Base-by-base conservation (phyloP, 2,797 vertebrate species). In the Podarcis siculus region DNA sequence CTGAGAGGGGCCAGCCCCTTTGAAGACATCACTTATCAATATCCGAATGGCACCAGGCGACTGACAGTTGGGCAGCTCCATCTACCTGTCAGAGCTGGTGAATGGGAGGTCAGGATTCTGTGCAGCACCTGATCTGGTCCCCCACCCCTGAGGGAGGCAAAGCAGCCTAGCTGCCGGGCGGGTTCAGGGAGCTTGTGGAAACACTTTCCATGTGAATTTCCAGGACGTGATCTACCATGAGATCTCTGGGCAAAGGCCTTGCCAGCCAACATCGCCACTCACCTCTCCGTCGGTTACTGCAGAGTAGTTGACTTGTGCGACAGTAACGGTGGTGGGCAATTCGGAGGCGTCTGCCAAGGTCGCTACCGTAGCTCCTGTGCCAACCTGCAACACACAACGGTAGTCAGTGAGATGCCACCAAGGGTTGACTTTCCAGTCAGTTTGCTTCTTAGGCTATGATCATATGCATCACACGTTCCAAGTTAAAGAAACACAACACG, bases 261-360 rank as follows among this genome's bases (percentile, higher is more conserved):
- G 42, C 15, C 13, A 17, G n/a, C 3, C 27, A 32, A 17, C 32
- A 17, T 19, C 13, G 10, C 8, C 71, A 37, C 97, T 97, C 97
- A 99, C 98, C 98, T 99, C 99, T 92, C 98, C 98, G 58, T 99
- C 98, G 2, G 97, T 96, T 64, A 99, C 98, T 3, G 99, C 98
- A 4, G 99, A 98, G 21, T 99, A 99, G 95, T 99, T 99, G 88
- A 99, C 99, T 89, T 99, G 99, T 25, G 99, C 98, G 15, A 99
- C 98, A 0, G 98, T 99, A 25, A 99, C 98, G 0, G 98, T 98
- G 92, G 98, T 98, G 1, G 99, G 99, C 86, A 99, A 95, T 93
- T 99, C 98, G 0, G 98, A 99, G 35, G 98, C 98, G 86, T 99
- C 98, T 3, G 99, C 98, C 94, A 99, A 92, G 0, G 99, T 99